Base-by-base conservation (phyloP, 2,113 vertebrate genomes). In the Entelurus aequoreus region DNA sequence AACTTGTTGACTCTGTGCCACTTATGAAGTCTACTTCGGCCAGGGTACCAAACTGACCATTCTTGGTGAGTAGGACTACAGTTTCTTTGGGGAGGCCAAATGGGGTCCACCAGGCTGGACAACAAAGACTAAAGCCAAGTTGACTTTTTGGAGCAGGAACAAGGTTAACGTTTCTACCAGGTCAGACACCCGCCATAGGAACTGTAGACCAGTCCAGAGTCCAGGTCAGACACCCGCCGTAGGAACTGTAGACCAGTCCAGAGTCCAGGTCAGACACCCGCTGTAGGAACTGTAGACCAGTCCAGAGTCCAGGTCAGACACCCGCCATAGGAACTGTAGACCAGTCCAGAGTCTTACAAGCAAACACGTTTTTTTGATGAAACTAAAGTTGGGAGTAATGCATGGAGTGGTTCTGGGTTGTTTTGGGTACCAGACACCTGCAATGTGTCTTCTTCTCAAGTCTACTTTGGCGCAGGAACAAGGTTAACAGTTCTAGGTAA, bases 1-100 rank as follows among this genome's bases (percentile, higher is more conserved):
- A 77, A 88, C 49, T 10, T 38, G 21, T 46, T 12, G 71, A 46
- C 77, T 77, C 75, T 80, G 77, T 79, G 78, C 65, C 65, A 0
- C 0, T 6, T 50, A 55, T 84, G 60, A 85, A 82, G 76, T 84
- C 0, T 65, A 91, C 49, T 93, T 93, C 0, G 91, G 83, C 46
- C 19, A 58, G 5, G 80, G 76, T 50, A 85, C 76, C n/a, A 83
- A 81, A 57, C 28, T 28, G 28, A 28, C 28, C 28, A 4, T 28
- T 28, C 28, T 62, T 5, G 60, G 60, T 62, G 35, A 49, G 28
- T 50, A 35, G 19, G 11, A 52, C 16, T n/a, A 50, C 48, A 50
- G 8, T 9, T 8, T 9, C 65, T 76, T 71, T 15, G 73, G 68
- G 35, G 37, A 36, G 61, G 76, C 74, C 60, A 79, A 76, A 5